Base-by-base conservation (phyloP, 64 coral and sea anemone species). In the Montipora sp. region DNA sequence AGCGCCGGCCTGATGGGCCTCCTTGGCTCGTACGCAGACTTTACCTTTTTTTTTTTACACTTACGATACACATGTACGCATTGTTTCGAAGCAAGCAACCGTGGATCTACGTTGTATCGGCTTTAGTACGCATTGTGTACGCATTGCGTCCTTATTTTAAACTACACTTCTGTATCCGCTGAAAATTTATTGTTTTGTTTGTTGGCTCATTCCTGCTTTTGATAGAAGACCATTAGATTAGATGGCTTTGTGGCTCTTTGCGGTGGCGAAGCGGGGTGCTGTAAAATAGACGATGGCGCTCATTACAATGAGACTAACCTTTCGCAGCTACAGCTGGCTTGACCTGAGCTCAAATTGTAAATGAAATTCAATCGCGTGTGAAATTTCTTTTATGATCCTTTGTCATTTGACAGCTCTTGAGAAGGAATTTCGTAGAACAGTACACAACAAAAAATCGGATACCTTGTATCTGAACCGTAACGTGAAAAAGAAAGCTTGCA, bases 161-260 rank as follows among this genome's bases (percentile, higher is more conserved):
- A 5, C 6, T 11, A 8, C 53, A 8, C 60, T 63, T 63, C 5
- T 3, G 58, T 16, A 46, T n/a, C 80, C 80, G 80, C 80, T 83
- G 80, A 83, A 23, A 47, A 47, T 3, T 5, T 11, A 60, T 83
- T 83, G 80, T 83, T 67, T 55, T 83, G 80, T 67, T 83, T 47
- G 59, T 66, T 19, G 80, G 59, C 80, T 67, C 59, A 16, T 46
- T 16, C 46, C 14, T 47, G 15, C 6, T 7, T 47, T 16, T 47
- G 2, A 5, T 36, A 36, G 36, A 36, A 36, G 36, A 36, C 1
- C 2, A 36, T 36, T 36, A 36, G 36, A 36, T 36, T 36, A 36
- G 1, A 36, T 36, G 36, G 36, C 36, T 36, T 36, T 36, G 36
- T 36, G 36, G 80, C 24, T 27, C 23, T 83, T 45, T 19, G 51